Evolutionary conservation across 2,797 vertebrate genomes (phyloP).

Genomic region (Sandelia bainsii): DNA sequence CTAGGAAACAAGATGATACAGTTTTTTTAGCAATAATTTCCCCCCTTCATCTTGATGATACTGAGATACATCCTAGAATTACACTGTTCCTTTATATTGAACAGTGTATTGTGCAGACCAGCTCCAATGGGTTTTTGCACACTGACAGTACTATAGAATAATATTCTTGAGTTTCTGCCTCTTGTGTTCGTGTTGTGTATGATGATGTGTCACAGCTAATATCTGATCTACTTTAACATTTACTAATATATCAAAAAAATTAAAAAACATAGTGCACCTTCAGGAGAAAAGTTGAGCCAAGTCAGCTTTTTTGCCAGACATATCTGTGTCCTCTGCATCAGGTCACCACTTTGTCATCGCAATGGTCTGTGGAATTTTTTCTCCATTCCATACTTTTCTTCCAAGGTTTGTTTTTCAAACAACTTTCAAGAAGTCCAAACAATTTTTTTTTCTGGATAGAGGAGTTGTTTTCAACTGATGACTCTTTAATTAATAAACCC

Average conservation of each 20-base stretch:
- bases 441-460: constrained; percentile 15
- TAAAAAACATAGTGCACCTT: neutral
- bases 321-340: no score
- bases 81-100: neutral
- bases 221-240: no score
- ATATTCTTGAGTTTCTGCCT: no score
- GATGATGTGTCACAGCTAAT: neutral
- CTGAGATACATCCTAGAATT: neutral
- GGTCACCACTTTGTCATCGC: neutral
- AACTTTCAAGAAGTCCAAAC: constrained; percentile 14
- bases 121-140: no score
- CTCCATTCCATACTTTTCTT: neutral
- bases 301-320: no score
- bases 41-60: neutral
- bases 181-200: no score
- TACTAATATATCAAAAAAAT: no score
- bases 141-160: no score
- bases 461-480: constrained; percentile 10
- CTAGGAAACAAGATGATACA: neutral
- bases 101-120: no score
- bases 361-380: neutral
- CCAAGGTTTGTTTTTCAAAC: constrained; percentile 6
- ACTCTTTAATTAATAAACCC: constrained; percentile 56
- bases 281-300: neutral
- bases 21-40: neutral